Evolutionary conservation across 2,888 invertebrate genomes (phyloP).

Genomic region (Cotesia congregata): DNA sequence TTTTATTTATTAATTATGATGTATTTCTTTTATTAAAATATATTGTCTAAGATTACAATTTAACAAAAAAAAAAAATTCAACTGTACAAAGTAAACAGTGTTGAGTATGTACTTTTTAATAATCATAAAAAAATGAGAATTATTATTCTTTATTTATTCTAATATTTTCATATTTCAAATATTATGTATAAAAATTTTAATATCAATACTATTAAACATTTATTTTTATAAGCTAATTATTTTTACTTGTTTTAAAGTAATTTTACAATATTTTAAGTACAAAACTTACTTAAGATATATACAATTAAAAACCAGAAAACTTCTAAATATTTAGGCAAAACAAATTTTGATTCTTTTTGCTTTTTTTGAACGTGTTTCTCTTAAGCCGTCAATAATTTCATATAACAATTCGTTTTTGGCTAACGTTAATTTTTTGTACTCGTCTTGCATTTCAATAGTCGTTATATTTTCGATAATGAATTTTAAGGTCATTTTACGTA

Average conservation of each 20-base stretch:
- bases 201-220: background rate
- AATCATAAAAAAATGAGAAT: no score
- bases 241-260: background rate
- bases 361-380: background rate
- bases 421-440: background rate
- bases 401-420: background rate
- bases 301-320: background rate
- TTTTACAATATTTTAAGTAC: background rate
- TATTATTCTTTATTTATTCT: no score
- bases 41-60: no score
- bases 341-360: background rate
- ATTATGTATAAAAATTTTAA: no score
- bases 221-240: background rate
- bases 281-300: background rate
- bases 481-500: background rate
- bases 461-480: background rate
- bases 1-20: no score
- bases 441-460: background rate
- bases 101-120: no score
- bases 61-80: no score
- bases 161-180: no score
- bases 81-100: no score
- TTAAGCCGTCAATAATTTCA: background rate
- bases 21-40: no score
- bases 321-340: background rate